phyloP scores from a whole-genome alignment of 1,140 invertebrate genomes.

The Pogonomyrmex barbatus region DNA sequence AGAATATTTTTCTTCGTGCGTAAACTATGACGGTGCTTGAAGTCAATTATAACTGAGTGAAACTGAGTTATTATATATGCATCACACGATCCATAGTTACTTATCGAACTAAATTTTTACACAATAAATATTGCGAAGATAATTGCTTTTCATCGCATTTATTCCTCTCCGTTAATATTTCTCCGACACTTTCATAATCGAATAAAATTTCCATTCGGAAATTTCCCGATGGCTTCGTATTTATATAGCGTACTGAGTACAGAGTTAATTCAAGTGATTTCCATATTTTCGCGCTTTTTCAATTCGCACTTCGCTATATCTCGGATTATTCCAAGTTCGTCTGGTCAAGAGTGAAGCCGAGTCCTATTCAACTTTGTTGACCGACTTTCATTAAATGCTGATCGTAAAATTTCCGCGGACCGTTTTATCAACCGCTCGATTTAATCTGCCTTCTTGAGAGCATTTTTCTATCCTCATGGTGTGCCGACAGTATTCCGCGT shows the following conservation, averaged over 20 bases:
- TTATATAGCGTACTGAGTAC: not conserved
- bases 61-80: not conserved
- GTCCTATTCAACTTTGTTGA: not conserved
- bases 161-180: not conserved
- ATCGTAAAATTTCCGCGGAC: constrained; percentile 19
- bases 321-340: not conserved
- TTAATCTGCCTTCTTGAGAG: constrained; percentile 41
- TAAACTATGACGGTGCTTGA: constrained; percentile 3
- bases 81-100: not conserved
- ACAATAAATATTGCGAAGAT: not conserved
- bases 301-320: not conserved
- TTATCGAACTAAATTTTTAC: not conserved
- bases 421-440: constrained; percentile 37
- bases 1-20: constrained; percentile 27
- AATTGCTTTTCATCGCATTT: not conserved
- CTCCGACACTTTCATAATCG: not conserved
- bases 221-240: not conserved
- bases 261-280: not conserved
- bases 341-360: constrained; percentile 18
- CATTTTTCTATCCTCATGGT: constrained; percentile 35
- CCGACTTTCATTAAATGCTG: not conserved
- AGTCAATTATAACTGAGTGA: constrained; percentile 3
- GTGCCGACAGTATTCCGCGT: not conserved
- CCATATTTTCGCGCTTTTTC: not conserved
- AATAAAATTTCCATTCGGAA: not conserved